Evolutionary conservation across 2,113 vertebrate genomes (phyloP), one percentile per base, ranked within the genome.

Genomic region (Myotis brandtii): DNA sequence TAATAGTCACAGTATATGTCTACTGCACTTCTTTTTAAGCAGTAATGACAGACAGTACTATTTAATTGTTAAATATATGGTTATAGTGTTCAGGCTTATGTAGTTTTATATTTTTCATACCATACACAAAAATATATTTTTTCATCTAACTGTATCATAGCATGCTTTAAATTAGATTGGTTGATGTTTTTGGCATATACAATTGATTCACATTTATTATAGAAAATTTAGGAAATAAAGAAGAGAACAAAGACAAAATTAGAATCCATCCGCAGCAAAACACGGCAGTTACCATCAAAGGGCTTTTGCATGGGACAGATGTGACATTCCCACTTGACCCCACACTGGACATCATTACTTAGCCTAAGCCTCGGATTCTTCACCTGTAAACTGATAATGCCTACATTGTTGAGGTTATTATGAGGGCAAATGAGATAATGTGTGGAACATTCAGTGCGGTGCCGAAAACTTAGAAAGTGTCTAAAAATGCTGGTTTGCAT

Each of bases 201-300:
- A 82, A 89, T 34, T 25, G n/a, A 80, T 79, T 85, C 7, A 37
- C 12, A 70, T 83, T 79, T 76, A 93, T 72, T 56, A 73, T n/a
- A 96, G 48, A 91, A 93, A 86, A 72, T 82, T 76, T 70, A 77
- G 20, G 6, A 73, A 89, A 52, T 59, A 72, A 86, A 91, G 18
- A 59, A 93, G 90, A 82, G 34, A 85, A 87, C 20, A 81, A 93
- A 18, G 25, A 89, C 0, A 16, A 59, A 93, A 56, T 89, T 0
- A 62, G 46, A 91, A 46, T 83, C 17, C 50, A 72, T 75, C 59
- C 9, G 59, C 12, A 85, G 21, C 23, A 43, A 1, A 70, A 70
- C 40, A 59, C 0, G 52, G 13, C 14, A 9, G 37, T 40, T 25
- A 46, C 52, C 40, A 82, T 14, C 4, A 59, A 62, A 13, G 3